Evolutionary conservation across 2,797 vertebrate genomes (phyloP).

Genomic region (Ceyx erithaca): DNA sequence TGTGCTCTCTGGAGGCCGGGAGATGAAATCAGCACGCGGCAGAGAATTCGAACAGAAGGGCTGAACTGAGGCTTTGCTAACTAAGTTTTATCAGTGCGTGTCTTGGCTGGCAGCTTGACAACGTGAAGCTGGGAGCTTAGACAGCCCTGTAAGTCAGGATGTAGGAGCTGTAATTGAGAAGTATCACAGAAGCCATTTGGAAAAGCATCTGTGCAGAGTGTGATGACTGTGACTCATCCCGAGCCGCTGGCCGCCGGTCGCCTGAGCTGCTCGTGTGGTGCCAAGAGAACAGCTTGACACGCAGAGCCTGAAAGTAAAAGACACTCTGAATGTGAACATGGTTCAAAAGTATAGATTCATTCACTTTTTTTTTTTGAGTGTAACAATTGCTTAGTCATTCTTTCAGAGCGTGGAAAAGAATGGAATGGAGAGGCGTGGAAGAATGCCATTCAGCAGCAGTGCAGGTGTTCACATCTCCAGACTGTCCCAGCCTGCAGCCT

Average conservation of each 20-base stretch:
- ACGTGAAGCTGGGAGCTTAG: conserved; percentile 19
- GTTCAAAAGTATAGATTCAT: conserved; percentile 5
- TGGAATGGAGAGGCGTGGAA: not conserved
- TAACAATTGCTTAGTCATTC: conserved; percentile 16
- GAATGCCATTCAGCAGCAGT: conserved; percentile 26
- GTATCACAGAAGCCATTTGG: conserved; percentile 31
- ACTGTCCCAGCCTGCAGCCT: rapidly evolving
- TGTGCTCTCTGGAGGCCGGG: not conserved
- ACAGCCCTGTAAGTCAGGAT: conserved; percentile 3
- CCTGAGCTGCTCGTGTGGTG: conserved; percentile 16
- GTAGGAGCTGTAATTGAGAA: conserved; percentile 44
- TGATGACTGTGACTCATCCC: conserved; percentile 41
- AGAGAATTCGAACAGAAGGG: conserved; percentile 38
- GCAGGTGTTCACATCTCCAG: conserved; percentile 27
- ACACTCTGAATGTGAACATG: not conserved
- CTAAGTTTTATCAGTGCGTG: conserved; percentile 29
- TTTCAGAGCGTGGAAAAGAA: not conserved
- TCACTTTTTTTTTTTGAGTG: not conserved
- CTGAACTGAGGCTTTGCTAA: not conserved
- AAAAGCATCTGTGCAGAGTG: conserved; percentile 25
- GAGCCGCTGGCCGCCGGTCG: not conserved
- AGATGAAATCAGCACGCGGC: conserved; percentile 7
- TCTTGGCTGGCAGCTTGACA: conserved; percentile 28
- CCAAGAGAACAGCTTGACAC: conserved; percentile 16
- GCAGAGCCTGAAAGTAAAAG: conserved; percentile 31